A percentile compares a stretch with the other conserved stretches of the same genome.
These are phyloP conservation scores for Chionis minor DNA, from an alignment of 2,113 vertebrate species.

Conservation along the genomic window DNA sequence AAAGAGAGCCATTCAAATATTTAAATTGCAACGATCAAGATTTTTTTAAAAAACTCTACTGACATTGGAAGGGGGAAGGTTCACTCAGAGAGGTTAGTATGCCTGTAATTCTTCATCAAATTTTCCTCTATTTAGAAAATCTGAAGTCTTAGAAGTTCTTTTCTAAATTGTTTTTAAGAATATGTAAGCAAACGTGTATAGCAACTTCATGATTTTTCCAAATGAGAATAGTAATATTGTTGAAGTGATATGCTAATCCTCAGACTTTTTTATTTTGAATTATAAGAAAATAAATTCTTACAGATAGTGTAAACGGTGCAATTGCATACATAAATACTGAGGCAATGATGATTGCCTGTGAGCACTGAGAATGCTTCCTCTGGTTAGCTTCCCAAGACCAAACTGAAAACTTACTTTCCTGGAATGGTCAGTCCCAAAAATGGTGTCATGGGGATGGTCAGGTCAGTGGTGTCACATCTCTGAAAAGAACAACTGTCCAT, in stretches of 20 bases:
- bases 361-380: neutral
- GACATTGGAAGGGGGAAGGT: neutral
- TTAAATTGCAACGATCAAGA: neutral
- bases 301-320: neutral
- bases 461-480: neutral
- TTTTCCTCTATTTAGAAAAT: neutral
- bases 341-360: neutral
- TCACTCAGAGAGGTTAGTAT: neutral
- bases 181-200: fast-evolving
- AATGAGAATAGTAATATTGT: neutral
- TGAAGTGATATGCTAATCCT: neutral
- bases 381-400: neutral
- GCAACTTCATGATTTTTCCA: neutral
- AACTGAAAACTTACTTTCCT: neutral
- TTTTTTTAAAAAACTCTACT: neutral
- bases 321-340: neutral
- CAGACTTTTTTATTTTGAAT: neutral
- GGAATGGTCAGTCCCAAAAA: neutral
- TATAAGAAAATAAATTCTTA: neutral
- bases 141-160: neutral
- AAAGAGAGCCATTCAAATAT: neutral
- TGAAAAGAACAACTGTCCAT: neutral
- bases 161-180: neutral
- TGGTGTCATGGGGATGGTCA: neutral
- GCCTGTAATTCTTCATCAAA: neutral